Conservation (phyloP, 2,113 vertebrate species). For the Potamarius usumacintae region DNA sequence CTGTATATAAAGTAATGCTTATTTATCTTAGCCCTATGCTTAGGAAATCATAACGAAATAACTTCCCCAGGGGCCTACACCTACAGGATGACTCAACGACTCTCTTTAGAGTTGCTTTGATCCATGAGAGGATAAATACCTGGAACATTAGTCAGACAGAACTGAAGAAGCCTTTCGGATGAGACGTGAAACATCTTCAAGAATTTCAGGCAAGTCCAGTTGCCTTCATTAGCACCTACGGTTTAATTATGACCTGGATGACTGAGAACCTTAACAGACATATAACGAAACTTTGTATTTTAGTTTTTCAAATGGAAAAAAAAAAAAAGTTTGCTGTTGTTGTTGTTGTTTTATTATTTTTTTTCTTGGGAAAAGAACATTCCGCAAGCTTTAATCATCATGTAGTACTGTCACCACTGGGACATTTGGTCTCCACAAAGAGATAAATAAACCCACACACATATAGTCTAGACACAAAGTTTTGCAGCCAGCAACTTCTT, state of each 20-base stretch:
- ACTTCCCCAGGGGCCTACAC: too few relatives aligned
- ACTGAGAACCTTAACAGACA: too few relatives aligned
- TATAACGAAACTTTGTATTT: background rate
- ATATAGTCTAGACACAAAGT: constrained; percentile 4
- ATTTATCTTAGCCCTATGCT: background rate
- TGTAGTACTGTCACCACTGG: background rate
- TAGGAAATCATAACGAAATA: background rate
- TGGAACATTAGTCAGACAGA: too few relatives aligned
- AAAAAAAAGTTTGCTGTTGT: background rate
- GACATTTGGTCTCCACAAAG: background rate
- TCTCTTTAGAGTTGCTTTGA: too few relatives aligned
- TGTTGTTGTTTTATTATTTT: background rate
- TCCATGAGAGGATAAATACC: too few relatives aligned
- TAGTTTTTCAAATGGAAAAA: background rate
- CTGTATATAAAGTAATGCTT: background rate
- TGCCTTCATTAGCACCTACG: too few relatives aligned
- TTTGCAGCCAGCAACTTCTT: background rate
- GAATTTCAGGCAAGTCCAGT: too few relatives aligned
- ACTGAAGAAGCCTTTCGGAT: too few relatives aligned
- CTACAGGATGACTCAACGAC: too few relatives aligned
- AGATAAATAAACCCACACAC: constrained; percentile 2
- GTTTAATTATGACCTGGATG: too few relatives aligned
- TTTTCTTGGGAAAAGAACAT: background rate
- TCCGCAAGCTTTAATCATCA: constrained; percentile 14
- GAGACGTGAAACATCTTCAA: too few relatives aligned